Percentiles rank a stretch among this genome's conserved stretches.
These are phyloP conservation scores for Cylindroiulus punctatus DNA, from an alignment of 2,888 invertebrate species.

Conservation along the genomic window DNA sequence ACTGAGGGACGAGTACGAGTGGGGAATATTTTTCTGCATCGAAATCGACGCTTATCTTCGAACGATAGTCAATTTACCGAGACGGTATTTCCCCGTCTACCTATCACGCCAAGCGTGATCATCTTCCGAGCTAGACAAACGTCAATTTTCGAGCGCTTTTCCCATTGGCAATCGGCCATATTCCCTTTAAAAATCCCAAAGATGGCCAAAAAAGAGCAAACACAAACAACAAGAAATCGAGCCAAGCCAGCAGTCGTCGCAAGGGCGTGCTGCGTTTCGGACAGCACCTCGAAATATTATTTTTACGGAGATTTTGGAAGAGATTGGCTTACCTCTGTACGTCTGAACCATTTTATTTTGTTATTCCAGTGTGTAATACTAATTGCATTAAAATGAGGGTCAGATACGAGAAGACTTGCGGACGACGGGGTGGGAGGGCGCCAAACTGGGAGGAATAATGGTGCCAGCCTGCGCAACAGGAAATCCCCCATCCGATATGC, in stretches of 20 bases:
- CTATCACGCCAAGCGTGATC: neutral
- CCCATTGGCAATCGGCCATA: conserved; percentile 27
- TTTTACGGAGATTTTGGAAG: neutral
- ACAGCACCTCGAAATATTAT: neutral
- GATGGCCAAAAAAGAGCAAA: conserved; percentile 42
- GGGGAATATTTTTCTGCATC: neutral
- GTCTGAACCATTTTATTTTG: conserved; percentile 27
- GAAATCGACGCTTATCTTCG: neutral
- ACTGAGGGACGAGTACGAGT: neutral
- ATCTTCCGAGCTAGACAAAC: neutral
- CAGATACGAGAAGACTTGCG: conserved; percentile 2
- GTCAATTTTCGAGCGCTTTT: neutral
- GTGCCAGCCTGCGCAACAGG: conserved; percentile 13
- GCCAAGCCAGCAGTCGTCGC: neutral
- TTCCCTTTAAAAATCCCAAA: conserved; percentile 38
- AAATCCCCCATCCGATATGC: neutral
- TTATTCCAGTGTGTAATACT: conserved; percentile 27
- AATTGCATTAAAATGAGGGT: conserved; percentile 34
- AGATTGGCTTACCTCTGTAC: conserved; percentile 24
- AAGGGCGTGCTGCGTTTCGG: neutral
- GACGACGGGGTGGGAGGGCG: conserved; percentile 38
- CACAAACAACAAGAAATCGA: conserved; percentile 15
- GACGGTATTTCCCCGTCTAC: neutral
- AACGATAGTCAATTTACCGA: neutral
- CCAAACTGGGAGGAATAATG: conserved; percentile 34